Base-by-base conservation (phyloP, 2,797 vertebrate genomes). In the Sarcophilus harrisii region DNA sequence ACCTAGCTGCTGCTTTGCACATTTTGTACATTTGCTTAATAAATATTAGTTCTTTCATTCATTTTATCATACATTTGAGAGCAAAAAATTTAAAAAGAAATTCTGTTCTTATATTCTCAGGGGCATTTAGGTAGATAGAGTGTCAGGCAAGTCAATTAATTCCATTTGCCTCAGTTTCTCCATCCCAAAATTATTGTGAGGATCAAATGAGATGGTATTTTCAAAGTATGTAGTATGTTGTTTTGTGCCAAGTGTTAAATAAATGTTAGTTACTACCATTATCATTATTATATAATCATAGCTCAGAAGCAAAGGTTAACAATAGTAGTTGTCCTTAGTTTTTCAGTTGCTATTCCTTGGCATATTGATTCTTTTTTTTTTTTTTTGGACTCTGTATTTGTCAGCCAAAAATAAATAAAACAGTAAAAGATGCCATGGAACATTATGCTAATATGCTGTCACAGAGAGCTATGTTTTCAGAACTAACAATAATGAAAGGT, bases 401-500 rank as follows among this genome's bases (percentile, higher is more conserved):
- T 54, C 91, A 95, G 59, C 6, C 5, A 93, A 95, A 6, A 60
- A 58, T 59, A 93, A 94, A 59, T 90, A 92, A 94, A 57, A 57
- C 73, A 96, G 57, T 57, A 95, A 97, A 89, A 94, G 66, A 94
- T 92, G 11, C 90, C 89, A 81, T 94, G 52, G 87, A 59, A 55
- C 32, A 91, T 38, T 91, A 93, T 32, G 59, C 58, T 94, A 81
- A 95, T 91, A 57, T 54, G 32, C 14, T 95, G 29, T n/a, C 55
- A 21, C 29, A 16, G 14, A 90, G 54, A 58, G 52, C 27, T n/a
- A 55, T 38, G 90, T 58, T 93, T 97, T 94, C 93, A 14, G 57
- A 90, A 52, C 62, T 91, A 93, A 92, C 45, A 96, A 92, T 58
- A 66, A 18, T 95, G 52, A 93, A 96, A 97, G 73, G 92, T 96